phyloP scores from a whole-genome alignment of 2,113 vertebrate species.

The Macheiramphus alcinus region DNA sequence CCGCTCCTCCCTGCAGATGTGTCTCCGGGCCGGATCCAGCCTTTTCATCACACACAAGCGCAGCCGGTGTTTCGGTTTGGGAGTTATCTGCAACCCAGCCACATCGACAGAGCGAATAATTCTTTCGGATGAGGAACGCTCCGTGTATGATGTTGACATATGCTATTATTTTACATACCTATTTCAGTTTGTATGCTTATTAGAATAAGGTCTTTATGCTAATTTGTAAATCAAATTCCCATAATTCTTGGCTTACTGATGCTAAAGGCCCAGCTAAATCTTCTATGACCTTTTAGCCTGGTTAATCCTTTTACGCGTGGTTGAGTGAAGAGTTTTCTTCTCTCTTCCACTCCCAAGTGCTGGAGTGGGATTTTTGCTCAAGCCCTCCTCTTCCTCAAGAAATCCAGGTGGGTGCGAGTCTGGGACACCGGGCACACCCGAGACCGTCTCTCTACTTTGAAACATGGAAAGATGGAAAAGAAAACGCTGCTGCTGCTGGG shows the following conservation, averaged over 20 bases:
- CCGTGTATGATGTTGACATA: neutral
- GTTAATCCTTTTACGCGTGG: constrained; percentile 32
- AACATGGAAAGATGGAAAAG: neutral
- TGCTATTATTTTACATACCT: constrained; percentile 48
- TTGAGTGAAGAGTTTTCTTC: neutral
- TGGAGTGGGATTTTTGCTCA: neutral
- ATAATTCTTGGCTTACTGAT: constrained; percentile 65
- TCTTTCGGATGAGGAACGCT: neutral
- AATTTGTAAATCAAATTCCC: constrained; percentile 66
- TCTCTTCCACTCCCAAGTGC: neutral
- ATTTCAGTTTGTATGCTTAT: constrained; percentile 35
- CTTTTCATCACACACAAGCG: neutral
- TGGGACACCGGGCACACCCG: accelerated
- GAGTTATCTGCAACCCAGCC: neutral
- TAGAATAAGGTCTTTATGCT: constrained; percentile 66
- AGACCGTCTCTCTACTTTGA: neutral
- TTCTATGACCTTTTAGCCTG: constrained; percentile 60
- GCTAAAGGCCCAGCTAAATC: constrained; percentile 59
- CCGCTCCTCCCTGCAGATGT: accelerated
- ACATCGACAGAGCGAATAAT: neutral
- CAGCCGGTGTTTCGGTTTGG: neutral
- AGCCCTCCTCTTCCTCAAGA: neutral
- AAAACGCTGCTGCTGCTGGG: neutral
- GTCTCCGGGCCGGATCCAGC: neutral
- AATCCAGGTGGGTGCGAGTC: neutral